A percentile compares a stretch with the other conserved stretches of the same genome.
Conservation (phyloP, 2,888 invertebrate species). For the Oxyteleia sp. region DNA sequence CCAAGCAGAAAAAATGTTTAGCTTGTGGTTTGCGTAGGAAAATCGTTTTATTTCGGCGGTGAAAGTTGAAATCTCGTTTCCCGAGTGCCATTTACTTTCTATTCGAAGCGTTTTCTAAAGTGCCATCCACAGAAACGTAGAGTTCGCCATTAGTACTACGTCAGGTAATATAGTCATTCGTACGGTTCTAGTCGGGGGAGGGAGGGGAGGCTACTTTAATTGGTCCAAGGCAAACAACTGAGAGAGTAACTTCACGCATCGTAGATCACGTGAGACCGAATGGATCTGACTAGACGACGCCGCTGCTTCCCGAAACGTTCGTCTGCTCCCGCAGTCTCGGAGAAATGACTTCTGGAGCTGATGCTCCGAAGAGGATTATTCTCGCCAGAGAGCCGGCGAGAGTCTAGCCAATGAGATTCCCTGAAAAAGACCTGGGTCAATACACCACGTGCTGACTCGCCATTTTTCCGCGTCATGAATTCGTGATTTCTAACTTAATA, state of each 20-base stretch:
- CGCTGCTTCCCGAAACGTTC: constrained; percentile 40
- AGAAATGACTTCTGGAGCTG: constrained; percentile 45
- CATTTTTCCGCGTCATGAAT: constrained; percentile 40
- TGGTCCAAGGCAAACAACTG: constrained; percentile 76
- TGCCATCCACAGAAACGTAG: constrained; percentile 35
- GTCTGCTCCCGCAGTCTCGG: constrained; percentile 32
- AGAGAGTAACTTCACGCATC: constrained; percentile 77
- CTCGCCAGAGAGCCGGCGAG: constrained; percentile 22
- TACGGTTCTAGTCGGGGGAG: constrained; percentile 8
- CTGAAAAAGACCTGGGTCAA: constrained; percentile 48
- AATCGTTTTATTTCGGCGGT: constrained; percentile 13
- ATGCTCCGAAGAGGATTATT: constrained; percentile 47
- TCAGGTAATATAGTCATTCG: constrained; percentile 51
- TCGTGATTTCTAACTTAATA: constrained; percentile 44
- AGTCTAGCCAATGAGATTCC: constrained; percentile 41
- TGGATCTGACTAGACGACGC: constrained; percentile 55
- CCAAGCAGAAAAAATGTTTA: neutral
- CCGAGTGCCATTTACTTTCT: constrained; percentile 29
- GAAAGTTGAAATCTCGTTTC: constrained; percentile 11
- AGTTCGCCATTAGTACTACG: constrained; percentile 49
- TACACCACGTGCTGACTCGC: constrained; percentile 29
- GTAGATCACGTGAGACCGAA: constrained; percentile 72
- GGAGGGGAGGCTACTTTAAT: constrained; percentile 75
- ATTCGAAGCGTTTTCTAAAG: constrained; percentile 50
- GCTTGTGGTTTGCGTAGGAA: neutral